Percentiles rank a stretch among this genome's conserved stretches.
Evolutionary conservation across 2,888 invertebrate species (phyloP).

Genomic region (Timema cristinae): DNA sequence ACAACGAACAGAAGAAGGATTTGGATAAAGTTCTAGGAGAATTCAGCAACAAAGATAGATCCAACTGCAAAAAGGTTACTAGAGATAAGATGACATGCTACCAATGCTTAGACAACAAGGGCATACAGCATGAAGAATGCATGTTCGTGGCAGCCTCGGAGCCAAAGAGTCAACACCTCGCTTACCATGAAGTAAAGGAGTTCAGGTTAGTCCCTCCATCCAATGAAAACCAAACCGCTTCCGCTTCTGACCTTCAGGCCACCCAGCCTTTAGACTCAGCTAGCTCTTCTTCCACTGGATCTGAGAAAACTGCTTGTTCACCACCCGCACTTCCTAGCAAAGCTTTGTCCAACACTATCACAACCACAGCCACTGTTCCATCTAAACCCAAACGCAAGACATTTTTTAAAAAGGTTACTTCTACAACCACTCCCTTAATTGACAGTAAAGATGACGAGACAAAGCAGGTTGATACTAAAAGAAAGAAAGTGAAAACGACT

Average conservation of each 20-base stretch:
- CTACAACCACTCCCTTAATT: conserved; percentile 18
- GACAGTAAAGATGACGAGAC: conserved; percentile 22
- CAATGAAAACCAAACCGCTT: conserved; percentile 14
- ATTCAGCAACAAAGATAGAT: conserved; percentile 67
- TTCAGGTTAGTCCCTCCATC: conserved; percentile 43
- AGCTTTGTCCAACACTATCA: conserved; percentile 10
- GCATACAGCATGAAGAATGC: conserved; percentile 72
- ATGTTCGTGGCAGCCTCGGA: conserved; percentile 69
- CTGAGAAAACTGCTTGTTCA: conserved; percentile 7
- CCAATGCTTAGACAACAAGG: conserved; percentile 64
- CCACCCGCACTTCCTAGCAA: conserved; percentile 2
- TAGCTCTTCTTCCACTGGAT: conserved; percentile 17
- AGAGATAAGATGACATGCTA: conserved; percentile 75
- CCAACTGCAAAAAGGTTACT: conserved; percentile 64
- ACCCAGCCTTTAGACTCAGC: conserved; percentile 16
- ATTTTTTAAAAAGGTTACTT: conserved; percentile 24
- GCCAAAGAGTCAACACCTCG: conserved; percentile 59
- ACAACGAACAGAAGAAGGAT: conserved; percentile 58
- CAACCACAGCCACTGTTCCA: conserved; percentile 1
- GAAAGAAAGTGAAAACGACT: background rate
- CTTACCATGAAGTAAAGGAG: conserved; percentile 63
- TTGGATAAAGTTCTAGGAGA: conserved; percentile 68
- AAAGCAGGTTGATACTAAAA: background rate
- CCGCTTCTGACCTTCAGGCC: conserved; percentile 19
- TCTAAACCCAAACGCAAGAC: conserved; percentile 23